Base-by-base conservation (phyloP, 2,113 vertebrate genomes). In the Sinocyclocheilus maitianheensis region DNA sequence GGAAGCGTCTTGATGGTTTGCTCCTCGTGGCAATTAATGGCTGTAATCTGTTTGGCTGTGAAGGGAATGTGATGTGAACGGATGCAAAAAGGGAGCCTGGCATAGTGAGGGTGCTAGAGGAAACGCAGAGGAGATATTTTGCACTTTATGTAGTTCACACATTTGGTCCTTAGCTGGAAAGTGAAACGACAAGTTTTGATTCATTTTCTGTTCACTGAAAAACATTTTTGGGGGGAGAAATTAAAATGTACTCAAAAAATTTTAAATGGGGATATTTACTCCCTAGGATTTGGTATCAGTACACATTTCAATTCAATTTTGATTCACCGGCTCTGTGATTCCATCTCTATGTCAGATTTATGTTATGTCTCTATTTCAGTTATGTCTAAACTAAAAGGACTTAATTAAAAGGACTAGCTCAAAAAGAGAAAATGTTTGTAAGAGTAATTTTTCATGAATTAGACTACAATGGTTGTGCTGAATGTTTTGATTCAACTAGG, bases 21-120 rank as follows among this genome's bases (percentile, higher is more conserved):
- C 78, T 76, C 74, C 75, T 58, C 7, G 55, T 67, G 77, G 83
- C 84, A 87, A 86, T 87, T 89, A 87, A 87, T 85, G 60, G 71
- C 77, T 87, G 24, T 71, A 82, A 82, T 53, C 55, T n/a, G 26
- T 43, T 81, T 81, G 48, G 76, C 62, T 84, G 72, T 85, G 75
- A 89, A 87, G 78, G 77, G 83, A 89, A 89, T 77, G 77, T 53
- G 85, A 90, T 81, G 86, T 84, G 84, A 83, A 87, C 77, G 84
- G 86, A 84, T 51, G 72, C 16, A 83, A 88, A 43, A 24, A 48
- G 48, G 34, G 58, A 83, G 63, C 14, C 55, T 58, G 46, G 78
- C 53, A 88, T 84, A 91, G 86, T 71, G 79, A 87, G 74, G 40
- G 30, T 48, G 14, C 40, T 53, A 14, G 9, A 86, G 79, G 89